A percentile compares a stretch with the other conserved stretches of the same genome.
phyloP scores from a whole-genome alignment of 2,797 vertebrate genomes.

The Anguilla megastoma region DNA sequence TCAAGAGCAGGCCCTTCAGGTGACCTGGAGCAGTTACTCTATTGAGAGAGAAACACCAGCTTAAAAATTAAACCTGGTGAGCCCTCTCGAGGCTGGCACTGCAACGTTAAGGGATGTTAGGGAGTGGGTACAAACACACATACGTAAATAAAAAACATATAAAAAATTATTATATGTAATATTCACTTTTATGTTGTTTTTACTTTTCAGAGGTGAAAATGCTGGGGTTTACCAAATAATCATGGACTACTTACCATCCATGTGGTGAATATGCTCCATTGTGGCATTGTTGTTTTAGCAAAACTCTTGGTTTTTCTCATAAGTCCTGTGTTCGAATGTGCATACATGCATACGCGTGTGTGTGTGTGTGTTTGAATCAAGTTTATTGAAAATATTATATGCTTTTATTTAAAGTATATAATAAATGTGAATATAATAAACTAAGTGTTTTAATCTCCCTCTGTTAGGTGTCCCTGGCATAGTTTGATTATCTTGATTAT shows the following conservation, averaged over 20 bases:
- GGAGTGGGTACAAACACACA: conserved; percentile 14
- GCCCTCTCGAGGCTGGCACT: conserved; percentile 23
- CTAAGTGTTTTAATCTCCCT: neutral
- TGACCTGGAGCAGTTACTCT: neutral
- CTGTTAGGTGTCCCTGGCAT: neutral
- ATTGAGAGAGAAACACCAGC: neutral
- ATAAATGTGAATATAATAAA: neutral
- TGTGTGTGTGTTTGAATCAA: neutral
- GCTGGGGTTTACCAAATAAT: neutral
- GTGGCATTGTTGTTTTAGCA: neutral
- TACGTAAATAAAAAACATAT: neutral
- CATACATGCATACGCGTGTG: neutral
- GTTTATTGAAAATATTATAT: neutral
- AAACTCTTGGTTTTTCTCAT: neutral
- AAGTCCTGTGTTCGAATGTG: neutral
- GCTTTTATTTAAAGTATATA: neutral
- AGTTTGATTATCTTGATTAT: neutral
- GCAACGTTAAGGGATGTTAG: neutral
- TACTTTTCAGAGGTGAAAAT: neutral
- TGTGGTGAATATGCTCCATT: neutral
- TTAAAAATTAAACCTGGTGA: conserved; percentile 27
- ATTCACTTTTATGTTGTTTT: neutral
- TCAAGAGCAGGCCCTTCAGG: conserved; percentile 16
- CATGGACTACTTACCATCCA: neutral
- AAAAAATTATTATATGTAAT: neutral